Percentiles rank a stretch among this genome's conserved stretches.
Evolutionary conservation across 2,797 vertebrate species (phyloP).

Genomic region (Galago senegalensis): DNA sequence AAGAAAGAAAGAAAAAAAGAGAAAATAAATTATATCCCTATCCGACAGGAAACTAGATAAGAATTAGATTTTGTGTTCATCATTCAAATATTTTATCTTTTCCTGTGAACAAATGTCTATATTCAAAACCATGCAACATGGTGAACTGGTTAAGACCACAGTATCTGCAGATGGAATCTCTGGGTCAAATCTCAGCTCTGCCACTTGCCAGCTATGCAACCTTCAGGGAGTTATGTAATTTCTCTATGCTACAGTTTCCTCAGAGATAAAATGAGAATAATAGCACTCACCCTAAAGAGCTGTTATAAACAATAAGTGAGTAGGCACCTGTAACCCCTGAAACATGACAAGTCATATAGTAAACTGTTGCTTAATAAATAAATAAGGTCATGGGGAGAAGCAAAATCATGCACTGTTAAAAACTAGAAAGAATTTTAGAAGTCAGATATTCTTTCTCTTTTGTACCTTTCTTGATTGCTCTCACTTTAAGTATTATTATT

Average conservation of each 20-base stretch:
- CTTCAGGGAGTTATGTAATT: background rate
- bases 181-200: background rate
- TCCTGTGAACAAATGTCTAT: background rate
- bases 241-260: background rate
- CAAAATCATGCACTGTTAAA: background rate
- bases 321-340: background rate
- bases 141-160: background rate
- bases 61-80: background rate
- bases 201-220: background rate
- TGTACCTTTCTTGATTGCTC: background rate
- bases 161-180: background rate
- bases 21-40: background rate
- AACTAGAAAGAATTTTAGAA: background rate
- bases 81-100: constrained; percentile 18
- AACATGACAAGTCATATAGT: background rate
- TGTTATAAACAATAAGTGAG: background rate
- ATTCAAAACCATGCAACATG: background rate
- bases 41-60: background rate
- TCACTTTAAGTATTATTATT: background rate
- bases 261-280: background rate
- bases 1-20: background rate
- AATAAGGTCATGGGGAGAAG: background rate
- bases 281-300: background rate
- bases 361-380: background rate
- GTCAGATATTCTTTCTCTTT: background rate